A percentile compares a stretch with the other conserved stretches of the same genome.
Conservation (phyloP, 2,797 vertebrate species). For the Ceryle rudis region DNA sequence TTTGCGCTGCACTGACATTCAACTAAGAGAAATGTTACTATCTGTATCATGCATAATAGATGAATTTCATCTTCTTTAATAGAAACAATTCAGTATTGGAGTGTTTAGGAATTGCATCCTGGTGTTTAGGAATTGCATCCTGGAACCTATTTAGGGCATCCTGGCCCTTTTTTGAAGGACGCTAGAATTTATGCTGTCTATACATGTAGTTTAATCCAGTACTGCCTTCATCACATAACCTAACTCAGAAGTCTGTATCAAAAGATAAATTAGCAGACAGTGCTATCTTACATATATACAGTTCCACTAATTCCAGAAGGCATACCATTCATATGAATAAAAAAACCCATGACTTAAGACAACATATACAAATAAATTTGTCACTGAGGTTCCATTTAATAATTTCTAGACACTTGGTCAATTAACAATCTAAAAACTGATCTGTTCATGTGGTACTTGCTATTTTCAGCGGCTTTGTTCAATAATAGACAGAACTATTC, state of each 20-base stretch:
- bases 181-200: neutral
- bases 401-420: neutral
- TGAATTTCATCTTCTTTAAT: neutral
- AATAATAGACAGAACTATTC: neutral
- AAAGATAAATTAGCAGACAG: neutral
- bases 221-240: neutral
- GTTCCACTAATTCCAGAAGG: neutral
- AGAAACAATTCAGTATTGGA: neutral
- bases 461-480: neutral
- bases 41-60: fast-evolving
- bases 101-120: neutral
- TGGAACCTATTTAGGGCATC: neutral
- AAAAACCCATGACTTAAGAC: neutral
- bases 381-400: neutral
- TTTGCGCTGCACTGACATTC: neutral
- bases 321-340: neutral
- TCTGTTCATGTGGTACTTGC: neutral
- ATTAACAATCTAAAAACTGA: neutral
- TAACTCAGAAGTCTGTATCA: neutral
- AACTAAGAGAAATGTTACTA: neutral
- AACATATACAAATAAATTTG: neutral
- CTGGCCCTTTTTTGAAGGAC: neutral
- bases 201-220: neutral
- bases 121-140: neutral
- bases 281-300: neutral